phyloP scores from a whole-genome alignment of 2,113 vertebrate species.

The Silurus meridionalis region DNA sequence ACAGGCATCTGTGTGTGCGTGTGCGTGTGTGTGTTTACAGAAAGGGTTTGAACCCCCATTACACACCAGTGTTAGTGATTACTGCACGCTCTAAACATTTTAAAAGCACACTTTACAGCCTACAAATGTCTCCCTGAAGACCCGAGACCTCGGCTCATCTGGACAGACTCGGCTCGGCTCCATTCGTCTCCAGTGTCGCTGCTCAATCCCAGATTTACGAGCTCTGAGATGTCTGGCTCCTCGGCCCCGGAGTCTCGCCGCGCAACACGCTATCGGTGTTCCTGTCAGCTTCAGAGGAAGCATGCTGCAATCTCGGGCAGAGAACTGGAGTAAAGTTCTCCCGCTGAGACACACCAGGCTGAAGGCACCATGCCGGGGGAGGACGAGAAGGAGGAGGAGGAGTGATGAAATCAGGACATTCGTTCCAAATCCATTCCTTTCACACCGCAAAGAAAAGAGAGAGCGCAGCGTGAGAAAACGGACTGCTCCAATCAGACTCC shows the following conservation, averaged over 20 bases:
- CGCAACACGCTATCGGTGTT: constrained; percentile 6
- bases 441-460: background rate
- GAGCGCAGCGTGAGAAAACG: background rate
- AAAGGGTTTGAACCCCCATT: background rate
- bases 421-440: background rate
- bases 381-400: no score
- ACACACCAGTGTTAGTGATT: constrained; percentile 1
- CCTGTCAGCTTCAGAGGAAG: constrained; percentile 3
- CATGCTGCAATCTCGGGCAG: background rate
- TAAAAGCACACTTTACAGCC: constrained; percentile 14
- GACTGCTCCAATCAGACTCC: background rate
- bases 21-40: constrained; percentile 20
- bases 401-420: background rate
- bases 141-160: background rate
- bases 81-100: background rate
- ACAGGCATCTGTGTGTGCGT: background rate
- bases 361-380: background rate
- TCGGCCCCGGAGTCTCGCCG: background rate
- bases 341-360: background rate
- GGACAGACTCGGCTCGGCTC: background rate
- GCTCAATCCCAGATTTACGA: constrained; percentile 3
- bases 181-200: no score
- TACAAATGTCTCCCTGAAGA: background rate
- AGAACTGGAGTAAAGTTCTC: background rate
- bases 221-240: background rate